Evolutionary conservation across 2,888 invertebrate species (phyloP), one percentile per base, ranked within the genome.

Genomic region (Alentia gelatinosa): DNA sequence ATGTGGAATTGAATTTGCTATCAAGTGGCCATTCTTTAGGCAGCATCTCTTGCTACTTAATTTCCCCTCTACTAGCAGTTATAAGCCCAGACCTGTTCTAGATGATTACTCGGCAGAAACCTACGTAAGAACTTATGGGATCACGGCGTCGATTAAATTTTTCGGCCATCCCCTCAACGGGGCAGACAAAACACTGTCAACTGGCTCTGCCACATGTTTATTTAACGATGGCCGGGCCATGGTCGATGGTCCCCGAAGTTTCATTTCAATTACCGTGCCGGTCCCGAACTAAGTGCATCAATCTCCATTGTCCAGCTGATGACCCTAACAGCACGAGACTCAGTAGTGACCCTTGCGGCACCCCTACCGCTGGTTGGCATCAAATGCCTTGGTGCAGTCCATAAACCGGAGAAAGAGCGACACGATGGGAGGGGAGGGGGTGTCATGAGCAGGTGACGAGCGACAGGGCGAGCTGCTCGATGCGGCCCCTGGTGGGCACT

Each of bases 261-360:
- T 86, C 42, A 42, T 86, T 86, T 86, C 86, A 42, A 86, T 86
- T 86, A 86, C 86, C 86, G 86, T 19, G 37, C 83, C 23, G 39
- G 26, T n/a, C n/a, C 39, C 39, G 30, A 4, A 5, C 39, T 37
- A 83, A 83, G 39, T 83, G 83, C 39, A 83, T 39, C 83, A 37
- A 83, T 40, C 40, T 83, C 40, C 83, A 68, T 68, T 68, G 68
- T 68, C 68, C 68, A 68, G 68, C 68, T 68, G 68, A 68, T 30
- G 68, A 68, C 68, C 3, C 68, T 68, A 68, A 68, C 68, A 30
- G 68, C 5, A 26, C 26, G 30, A 30, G 68, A 26, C 68, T 26
- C 12, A 30, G 68, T 26, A 68, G 30, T 68, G 68, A 12, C 68
- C 68, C 68, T 30, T 68, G 68, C 26, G 68, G 68, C 33, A 68